A percentile compares a stretch with the other conserved stretches of the same genome.
Conservation (phyloP, 2,888 invertebrate species). For the Ligdia adustata region DNA sequence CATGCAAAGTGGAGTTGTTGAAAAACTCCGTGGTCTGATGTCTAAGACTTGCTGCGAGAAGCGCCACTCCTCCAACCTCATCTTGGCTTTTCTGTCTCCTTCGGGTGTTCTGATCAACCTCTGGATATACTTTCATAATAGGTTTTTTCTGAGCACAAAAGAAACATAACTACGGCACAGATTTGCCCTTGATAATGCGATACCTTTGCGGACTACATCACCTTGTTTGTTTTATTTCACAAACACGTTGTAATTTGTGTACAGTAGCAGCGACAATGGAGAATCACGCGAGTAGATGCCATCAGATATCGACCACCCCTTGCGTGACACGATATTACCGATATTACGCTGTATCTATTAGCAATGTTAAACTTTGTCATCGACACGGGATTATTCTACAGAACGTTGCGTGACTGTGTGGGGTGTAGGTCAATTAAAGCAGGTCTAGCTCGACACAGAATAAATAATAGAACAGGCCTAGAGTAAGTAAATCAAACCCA, state of each 20-base stretch:
- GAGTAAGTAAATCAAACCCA: too few relatives aligned
- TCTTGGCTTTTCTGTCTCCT: slow-evolving; percentile 42
- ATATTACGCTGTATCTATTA: slow-evolving; percentile 21
- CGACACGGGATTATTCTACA: background rate
- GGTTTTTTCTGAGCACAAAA: slow-evolving; percentile 1
- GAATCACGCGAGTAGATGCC: slow-evolving; percentile 56
- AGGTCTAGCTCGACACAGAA: background rate
- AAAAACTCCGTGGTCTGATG: slow-evolving; percentile 90
- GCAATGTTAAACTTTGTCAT: slow-evolving; percentile 24
- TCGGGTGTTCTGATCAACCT: slow-evolving; percentile 44
- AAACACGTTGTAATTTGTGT: slow-evolving; percentile 42
- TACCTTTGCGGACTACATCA: slow-evolving; percentile 9
- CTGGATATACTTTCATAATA: slow-evolving; percentile 68
- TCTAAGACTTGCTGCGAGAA: slow-evolving; percentile 86
- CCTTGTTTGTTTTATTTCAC: slow-evolving; percentile 36
- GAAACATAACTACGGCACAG: slow-evolving; percentile 7
- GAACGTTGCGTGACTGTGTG: background rate
- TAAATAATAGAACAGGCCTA: too few relatives aligned
- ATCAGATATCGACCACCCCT: slow-evolving; percentile 62
- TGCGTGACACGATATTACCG: slow-evolving; percentile 45
- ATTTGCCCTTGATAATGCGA: background rate
- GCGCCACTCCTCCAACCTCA: slow-evolving; percentile 57
- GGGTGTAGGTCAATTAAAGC: background rate
- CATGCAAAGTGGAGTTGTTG: slow-evolving; percentile 90
- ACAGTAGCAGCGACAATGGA: slow-evolving; percentile 22